Evolutionary conservation across 2,888 invertebrate species (phyloP), one percentile per base, ranked within the genome.

Genomic region (Eilema caniola): DNA sequence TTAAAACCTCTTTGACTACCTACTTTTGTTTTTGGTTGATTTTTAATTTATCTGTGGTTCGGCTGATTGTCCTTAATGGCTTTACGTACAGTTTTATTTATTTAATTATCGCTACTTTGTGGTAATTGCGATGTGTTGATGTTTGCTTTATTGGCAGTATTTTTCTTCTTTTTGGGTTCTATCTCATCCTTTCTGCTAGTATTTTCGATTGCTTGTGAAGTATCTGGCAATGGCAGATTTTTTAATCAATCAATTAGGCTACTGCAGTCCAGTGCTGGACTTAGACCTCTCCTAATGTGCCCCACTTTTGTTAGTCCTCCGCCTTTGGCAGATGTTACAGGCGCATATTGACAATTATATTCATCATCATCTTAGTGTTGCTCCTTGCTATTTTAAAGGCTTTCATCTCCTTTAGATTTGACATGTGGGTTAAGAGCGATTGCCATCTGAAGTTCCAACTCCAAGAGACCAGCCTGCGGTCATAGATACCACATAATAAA

Each of bases 41-140:
- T 80, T 81, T 79, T 75, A 76, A 77, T 81, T 81, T 79, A 82
- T 75, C 73, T 79, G 71, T 79, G 73, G 75, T 81, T 82, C 74
- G 78, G 62, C 64, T 76, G 76, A 79, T 79, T 81, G 73, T 69
- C 60, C 61, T 63, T 77, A 81, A 81, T 77, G 79, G 74, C 73
- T 73, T 77, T 76, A 77, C 66, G 71, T 79, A 75, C 66, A 76
- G 70, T 61, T 66, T 76, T 73, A 73, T 79, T 80, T 72, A 66
- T 67, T 77, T 79, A 74, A 80, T 75, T 74, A 69, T 20, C 56
- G 47, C n/a, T 62, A 66, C 62, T 79, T 79, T 71, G 74, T 53
- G n/a, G 8, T 53, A 53, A 53, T 53, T 47, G 7, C 16, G 20
- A 47, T 47, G 7, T 47, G 16, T 5, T 7, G 20, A 47, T 47